Evolutionary conservation across 2,888 invertebrate genomes (phyloP).

Genomic region (Heliothis peltigera): DNA sequence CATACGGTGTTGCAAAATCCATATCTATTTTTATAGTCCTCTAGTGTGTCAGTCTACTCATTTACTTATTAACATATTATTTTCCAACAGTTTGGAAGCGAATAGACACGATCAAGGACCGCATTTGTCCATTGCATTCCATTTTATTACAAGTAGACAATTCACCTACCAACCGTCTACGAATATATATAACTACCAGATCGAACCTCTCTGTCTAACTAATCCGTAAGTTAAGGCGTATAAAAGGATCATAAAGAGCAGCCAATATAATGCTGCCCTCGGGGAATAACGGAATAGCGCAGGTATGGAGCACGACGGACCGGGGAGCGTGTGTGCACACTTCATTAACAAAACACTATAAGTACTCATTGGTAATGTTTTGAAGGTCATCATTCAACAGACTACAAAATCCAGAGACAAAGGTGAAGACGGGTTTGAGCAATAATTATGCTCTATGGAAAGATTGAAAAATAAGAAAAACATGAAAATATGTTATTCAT

Average conservation of each 20-base stretch:
- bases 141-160: conserved; percentile 10
- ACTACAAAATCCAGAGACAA: conserved; percentile 47
- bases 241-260: conserved; percentile 50
- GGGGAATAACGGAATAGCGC: conserved; percentile 64
- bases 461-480: conserved; percentile 24
- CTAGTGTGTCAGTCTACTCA: conserved; percentile 14
- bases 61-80: conserved; percentile 14
- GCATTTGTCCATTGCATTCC: conserved; percentile 28
- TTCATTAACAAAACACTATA: conserved; percentile 43
- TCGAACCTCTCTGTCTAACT: conserved; percentile 59
- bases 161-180: conserved; percentile 30
- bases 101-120: conserved; percentile 11
- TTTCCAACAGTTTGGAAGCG: not conserved
- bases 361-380: conserved; percentile 42
- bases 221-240: conserved; percentile 53
- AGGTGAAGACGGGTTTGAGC: conserved; percentile 21
- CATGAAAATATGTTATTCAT: conserved; percentile 1
- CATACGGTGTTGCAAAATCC: conserved; percentile 52
- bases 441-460: not conserved
- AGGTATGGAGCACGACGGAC: conserved; percentile 58
- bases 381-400: conserved; percentile 51
- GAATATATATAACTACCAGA: conserved; percentile 40
- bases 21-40: conserved; percentile 32
- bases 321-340: conserved; percentile 44
- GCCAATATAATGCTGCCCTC: conserved; percentile 58